These are phyloP conservation scores for Ischnura elegans DNA, from an alignment of 2,888 invertebrate species.

Conservation along the genomic window DNA sequence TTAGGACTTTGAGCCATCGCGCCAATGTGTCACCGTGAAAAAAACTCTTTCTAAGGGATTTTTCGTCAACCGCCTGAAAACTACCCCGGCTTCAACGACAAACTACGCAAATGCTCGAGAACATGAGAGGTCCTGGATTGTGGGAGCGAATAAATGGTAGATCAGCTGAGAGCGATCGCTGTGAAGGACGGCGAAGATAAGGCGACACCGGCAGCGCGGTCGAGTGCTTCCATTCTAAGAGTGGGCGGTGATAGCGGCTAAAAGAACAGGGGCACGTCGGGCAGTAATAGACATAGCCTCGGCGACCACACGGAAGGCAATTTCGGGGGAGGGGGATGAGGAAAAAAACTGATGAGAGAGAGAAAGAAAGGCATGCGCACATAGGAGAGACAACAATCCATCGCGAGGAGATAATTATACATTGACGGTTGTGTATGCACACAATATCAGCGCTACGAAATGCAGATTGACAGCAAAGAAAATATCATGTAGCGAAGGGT, in stretches of 20 bases:
- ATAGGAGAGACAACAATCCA: no score
- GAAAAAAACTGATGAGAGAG: background rate
- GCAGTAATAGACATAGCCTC: background rate
- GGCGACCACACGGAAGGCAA: background rate
- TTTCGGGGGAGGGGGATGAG: no score
- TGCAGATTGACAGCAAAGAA: no score
- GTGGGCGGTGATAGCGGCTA: background rate
- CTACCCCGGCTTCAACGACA: background rate
- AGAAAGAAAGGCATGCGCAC: no score
- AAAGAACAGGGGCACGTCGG: background rate
- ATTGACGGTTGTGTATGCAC: no score
- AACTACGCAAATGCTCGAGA: background rate
- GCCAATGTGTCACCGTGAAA: background rate
- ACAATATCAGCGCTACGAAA: no score
- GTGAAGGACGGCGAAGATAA: background rate
- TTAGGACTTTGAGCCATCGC: background rate
- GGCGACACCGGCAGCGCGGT: background rate
- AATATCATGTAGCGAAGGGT: no score
- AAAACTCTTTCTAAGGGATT: background rate
- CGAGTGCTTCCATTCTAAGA: background rate
- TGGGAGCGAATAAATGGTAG: background rate
- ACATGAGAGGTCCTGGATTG: background rate
- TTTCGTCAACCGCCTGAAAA: background rate
- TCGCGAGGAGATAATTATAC: no score
- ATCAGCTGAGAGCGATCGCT: background rate